Base-by-base conservation (phyloP, 2,888 invertebrate species). In the Andricus quercusramuli region DNA sequence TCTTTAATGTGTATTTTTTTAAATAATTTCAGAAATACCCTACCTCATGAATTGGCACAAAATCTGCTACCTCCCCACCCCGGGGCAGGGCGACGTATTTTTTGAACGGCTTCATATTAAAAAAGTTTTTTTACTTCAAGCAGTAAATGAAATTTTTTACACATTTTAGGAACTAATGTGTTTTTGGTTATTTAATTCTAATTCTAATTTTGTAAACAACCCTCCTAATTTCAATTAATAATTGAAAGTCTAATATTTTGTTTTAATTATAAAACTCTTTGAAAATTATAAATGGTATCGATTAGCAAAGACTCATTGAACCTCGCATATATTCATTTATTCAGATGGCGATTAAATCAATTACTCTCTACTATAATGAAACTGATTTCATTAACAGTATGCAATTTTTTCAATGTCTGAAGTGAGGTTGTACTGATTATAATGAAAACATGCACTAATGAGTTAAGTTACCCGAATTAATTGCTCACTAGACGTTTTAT, bases 381-480 rank as follows among this genome's bases (percentile, higher is more conserved):
- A 41, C n/a, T n/a, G 11, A 67, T 41, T 67, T 67, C 41, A 41
- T 67, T 41, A 41, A 3, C n/a, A 22, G n/a, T 67, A 67, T 22
- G 37, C 20, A 37, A 37, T 66, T 66, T 66, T 3, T 5, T 66
- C 66, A 66, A 37, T 37, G 66, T 1, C 2, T 66, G 32, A 66
- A 32, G n/a, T 41, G n/a, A 37, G 41, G n/a, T 66, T 66, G 66
- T 37, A 37, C n/a, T 41, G 41, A 5, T 67, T 13, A 67, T 67
- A n/a, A 41, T 41, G 3, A 67, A 67, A 41, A 67, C 22, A 67
- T 67, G 41, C 37, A 2, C 66, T 67, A 41, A 41, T 41, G 66
- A 37, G 66, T 37, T 67, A 22, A 67, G 66, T 41, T 66, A 67
- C 22, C 66, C 41, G 66, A 11, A 67, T 67, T 67, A 67, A 67